Percentiles rank a stretch among this genome's conserved stretches.
Evolutionary conservation across 2,113 vertebrate genomes (phyloP).

Genomic region (Pedionomus torquatus): DNA sequence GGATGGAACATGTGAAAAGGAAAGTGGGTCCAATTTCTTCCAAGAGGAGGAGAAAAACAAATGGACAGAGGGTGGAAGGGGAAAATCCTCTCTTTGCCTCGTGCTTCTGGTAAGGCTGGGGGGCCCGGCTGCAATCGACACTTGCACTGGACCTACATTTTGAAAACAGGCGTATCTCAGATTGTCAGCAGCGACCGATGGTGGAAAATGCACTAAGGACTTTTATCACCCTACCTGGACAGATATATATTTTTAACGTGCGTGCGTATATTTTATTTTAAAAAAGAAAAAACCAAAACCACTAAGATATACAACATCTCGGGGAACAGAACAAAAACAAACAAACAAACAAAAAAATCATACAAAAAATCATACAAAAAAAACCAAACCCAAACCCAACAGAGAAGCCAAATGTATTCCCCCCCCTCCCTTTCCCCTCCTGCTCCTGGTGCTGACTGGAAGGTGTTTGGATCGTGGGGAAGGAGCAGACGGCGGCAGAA

Average conservation of each 20-base stretch:
- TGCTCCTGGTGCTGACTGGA: constrained; percentile 67
- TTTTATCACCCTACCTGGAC: constrained; percentile 7
- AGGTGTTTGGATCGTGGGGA: constrained; percentile 24
- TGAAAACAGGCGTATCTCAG: not conserved
- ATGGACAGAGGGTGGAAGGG: not conserved
- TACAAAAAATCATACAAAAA: not conserved
- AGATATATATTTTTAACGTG: constrained; percentile 57
- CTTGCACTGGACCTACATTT: constrained; percentile 21
- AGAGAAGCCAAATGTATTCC: constrained; percentile 62
- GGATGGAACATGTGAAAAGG: constrained; percentile 47
- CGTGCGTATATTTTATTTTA: constrained; percentile 64
- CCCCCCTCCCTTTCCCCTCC: not conserved
- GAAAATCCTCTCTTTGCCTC: not conserved
- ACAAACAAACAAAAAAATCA: not conserved
- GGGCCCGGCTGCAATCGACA: not conserved
- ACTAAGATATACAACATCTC: constrained; percentile 59
- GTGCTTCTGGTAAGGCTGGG: not conserved
- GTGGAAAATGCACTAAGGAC: constrained; percentile 72
- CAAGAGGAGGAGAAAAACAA: not conserved
- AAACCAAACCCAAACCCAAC: not conserved
- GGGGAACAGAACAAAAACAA: constrained; percentile 54
- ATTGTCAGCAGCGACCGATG: not conserved
- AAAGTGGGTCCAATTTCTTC: constrained; percentile 33
- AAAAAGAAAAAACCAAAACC: constrained; percentile 64
- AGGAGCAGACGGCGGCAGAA: not conserved